Evolutionary conservation across 2,888 invertebrate species (phyloP), one percentile per base, ranked within the genome.

Genomic region (Anaspis maculata): DNA sequence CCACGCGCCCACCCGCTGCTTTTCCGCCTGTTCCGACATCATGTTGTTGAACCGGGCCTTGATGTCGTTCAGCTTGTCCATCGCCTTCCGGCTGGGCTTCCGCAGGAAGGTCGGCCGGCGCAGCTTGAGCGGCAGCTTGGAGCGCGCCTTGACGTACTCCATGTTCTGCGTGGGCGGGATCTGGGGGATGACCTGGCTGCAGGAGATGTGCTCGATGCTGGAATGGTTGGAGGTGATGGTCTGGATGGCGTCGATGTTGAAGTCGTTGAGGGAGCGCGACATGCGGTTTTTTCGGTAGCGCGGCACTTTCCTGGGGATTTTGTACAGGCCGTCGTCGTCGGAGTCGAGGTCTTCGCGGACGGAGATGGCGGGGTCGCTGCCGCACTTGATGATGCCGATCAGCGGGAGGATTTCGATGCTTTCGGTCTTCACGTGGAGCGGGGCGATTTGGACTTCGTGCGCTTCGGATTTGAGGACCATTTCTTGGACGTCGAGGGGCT

Each of bases 141-240:
- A 56, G 28, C 59, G 41, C 0, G 51, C 44, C 34, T 57, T 54
- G 37, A 52, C 53, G 30, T 58, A 58, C 27, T 57, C 59, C 38
- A 56, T 41, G 14, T 36, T 52, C 25, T 22, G 13, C 32, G 37
- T 19, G 27, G 27, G 12, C 11, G 29, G 32, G 12, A 16, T 27
- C 24, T 42, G 33, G 27, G 37, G 22, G 19, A 46, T 34, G 15
- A 54, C 46, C 41, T 62, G 63, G 39, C 59, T 62, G 37, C 59
- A 61, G 4, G 63, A 63, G 15, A 65, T 56, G 31, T 63, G 63
- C 32, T 65, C 63, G 27, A 62, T 62, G 37, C 62, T 63, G 3
- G 57, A 54, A 34, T 54, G 45, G n/a, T 49, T 38, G 3, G 59
- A 56, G 16, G 42, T 43, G 26, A 44, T 36, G n/a, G 46, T 32